Evolutionary conservation across 1,140 invertebrate genomes (phyloP).

Genomic region (Stegodyphus dumicola): DNA sequence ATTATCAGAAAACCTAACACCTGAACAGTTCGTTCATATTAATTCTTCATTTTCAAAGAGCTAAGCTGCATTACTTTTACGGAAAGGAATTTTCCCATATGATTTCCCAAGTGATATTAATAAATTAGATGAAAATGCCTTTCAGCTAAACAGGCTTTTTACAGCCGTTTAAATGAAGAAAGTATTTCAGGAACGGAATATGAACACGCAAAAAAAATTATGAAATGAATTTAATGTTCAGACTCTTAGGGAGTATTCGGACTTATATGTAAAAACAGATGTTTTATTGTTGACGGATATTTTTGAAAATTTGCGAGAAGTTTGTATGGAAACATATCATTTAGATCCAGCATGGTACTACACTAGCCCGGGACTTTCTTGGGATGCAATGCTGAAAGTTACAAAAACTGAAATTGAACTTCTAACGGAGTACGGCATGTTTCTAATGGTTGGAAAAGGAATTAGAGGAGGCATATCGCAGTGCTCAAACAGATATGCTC

Average conservation of each 20-base stretch:
- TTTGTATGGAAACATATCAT: slow-evolving; percentile 15
- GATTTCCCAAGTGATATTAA: slow-evolving; percentile 58
- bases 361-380: background rate
- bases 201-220: slow-evolving; percentile 41
- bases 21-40: background rate
- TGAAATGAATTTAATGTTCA: slow-evolving; percentile 63
- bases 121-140: slow-evolving; percentile 62
- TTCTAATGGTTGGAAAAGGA: slow-evolving; percentile 1
- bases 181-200: slow-evolving; percentile 17
- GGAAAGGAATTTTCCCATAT: slow-evolving; percentile 54
- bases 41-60: background rate
- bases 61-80: background rate
- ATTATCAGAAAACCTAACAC: background rate
- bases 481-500: slow-evolving; percentile 60
- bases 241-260: slow-evolving; percentile 62
- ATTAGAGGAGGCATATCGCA: slow-evolving; percentile 63
- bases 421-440: background rate
- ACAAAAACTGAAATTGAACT: background rate
- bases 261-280: slow-evolving; percentile 63
- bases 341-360: background rate
- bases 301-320: slow-evolving; percentile 64
- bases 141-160: slow-evolving; percentile 23
- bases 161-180: background rate
- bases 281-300: slow-evolving; percentile 62
- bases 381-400: background rate